Percentiles rank a stretch among this genome's conserved stretches.
phyloP scores from a whole-genome alignment of 2,797 vertebrate genomes.

The Sebastes itinus region DNA sequence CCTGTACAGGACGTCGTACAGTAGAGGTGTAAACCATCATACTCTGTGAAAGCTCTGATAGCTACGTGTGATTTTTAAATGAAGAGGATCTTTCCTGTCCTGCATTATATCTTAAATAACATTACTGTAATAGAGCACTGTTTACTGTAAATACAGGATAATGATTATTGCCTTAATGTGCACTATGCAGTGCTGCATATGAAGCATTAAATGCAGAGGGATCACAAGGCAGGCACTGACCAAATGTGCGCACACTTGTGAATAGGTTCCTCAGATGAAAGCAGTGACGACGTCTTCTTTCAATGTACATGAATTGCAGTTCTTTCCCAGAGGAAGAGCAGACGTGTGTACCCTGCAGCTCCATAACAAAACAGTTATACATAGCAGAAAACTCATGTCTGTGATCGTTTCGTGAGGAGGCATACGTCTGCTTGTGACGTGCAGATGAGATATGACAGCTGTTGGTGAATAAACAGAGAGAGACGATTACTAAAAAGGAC shows the following conservation, averaged over 20 bases:
- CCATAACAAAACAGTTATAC: background rate
- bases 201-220: background rate
- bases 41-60: background rate
- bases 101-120: background rate
- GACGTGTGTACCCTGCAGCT: background rate
- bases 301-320: background rate
- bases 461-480: background rate
- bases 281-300: background rate
- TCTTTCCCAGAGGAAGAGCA: background rate
- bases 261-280: background rate
- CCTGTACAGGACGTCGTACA: background rate
- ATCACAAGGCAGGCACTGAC: slow-evolving; percentile 8
- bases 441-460: background rate
- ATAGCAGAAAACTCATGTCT: background rate
- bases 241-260: background rate
- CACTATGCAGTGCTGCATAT: background rate
- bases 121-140: background rate
- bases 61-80: background rate
- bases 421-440: background rate
- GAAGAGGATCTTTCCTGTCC: background rate
- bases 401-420: background rate
- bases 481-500: background rate
- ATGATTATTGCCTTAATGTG: background rate
- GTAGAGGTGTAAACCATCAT: background rate
- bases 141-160: background rate